Conservation (phyloP, 2,113 vertebrate genomes). For the Tauraco erythrolophus region DNA sequence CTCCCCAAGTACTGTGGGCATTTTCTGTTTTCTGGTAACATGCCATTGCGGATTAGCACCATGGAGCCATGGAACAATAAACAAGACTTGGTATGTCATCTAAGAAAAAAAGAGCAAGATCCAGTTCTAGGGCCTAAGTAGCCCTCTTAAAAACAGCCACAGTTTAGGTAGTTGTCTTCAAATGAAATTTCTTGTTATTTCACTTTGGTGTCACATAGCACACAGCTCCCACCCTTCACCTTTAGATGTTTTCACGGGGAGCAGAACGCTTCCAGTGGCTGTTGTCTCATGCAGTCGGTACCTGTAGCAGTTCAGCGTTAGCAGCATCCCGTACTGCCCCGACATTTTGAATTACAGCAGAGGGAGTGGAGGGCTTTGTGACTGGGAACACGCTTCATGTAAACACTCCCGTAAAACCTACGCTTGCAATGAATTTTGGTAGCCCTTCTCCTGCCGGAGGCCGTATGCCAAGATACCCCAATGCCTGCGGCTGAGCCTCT, state of each 20-base stretch:
- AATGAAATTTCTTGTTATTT: background rate
- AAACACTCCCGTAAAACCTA: background rate
- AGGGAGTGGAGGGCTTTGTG: background rate
- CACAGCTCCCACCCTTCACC: background rate
- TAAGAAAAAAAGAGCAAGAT: background rate
- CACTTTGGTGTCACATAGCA: rapidly evolving
- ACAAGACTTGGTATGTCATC: background rate
- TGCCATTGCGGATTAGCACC: background rate
- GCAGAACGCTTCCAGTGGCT: background rate
- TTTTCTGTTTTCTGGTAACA: background rate
- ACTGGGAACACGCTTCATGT: background rate
- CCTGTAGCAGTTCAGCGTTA: background rate
- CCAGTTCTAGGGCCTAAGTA: background rate
- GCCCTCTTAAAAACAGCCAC: background rate
- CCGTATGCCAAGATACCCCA: background rate
- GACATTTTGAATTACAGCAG: background rate
- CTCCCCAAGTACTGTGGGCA: background rate
- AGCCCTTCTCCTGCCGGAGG: background rate
- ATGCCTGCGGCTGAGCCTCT: background rate
- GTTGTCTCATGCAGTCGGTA: background rate
- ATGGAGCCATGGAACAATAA: background rate
- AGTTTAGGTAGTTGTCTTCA: background rate
- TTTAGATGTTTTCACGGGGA: background rate
- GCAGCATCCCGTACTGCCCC: background rate
- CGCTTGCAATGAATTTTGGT: background rate